Percentiles rank a stretch among this genome's conserved stretches.
phyloP scores from a whole-genome alignment of 2,797 vertebrate species.

The Toxotes lorentzi region DNA sequence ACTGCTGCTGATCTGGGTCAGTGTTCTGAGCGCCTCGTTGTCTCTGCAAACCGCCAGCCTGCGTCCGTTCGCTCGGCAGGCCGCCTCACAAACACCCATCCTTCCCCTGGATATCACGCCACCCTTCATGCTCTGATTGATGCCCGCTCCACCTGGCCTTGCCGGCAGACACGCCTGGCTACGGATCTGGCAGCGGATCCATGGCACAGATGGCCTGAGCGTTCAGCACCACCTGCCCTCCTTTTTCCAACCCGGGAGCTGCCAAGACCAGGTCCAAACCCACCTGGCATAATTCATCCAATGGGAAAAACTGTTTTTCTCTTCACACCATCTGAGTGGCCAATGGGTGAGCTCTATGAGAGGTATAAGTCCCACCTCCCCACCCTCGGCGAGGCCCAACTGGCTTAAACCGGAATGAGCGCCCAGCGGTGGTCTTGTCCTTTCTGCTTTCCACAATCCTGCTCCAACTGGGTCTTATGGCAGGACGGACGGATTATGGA shows the following conservation, averaged over 20 bases:
- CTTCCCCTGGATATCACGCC: constrained; percentile 57
- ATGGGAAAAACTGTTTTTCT: constrained; percentile 39
- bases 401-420: constrained; percentile 58
- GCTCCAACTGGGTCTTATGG: constrained; percentile 67
- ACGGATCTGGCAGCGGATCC: constrained; percentile 72
- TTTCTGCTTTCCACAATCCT: constrained; percentile 62
- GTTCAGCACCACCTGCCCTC: constrained; percentile 78
- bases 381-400: constrained; percentile 34
- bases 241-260: constrained; percentile 67
- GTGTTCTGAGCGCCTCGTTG: constrained; percentile 45
- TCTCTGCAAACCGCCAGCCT: constrained; percentile 34
- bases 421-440: constrained; percentile 68
- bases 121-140: constrained; percentile 80
- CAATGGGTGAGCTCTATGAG: constrained; percentile 38
- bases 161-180: constrained; percentile 44
- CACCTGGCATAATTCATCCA: constrained; percentile 64
- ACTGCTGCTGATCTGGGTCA: constrained; percentile 70
- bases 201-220: constrained; percentile 78
- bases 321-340: constrained; percentile 22
- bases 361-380: constrained; percentile 38
- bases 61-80: too few relatives aligned
- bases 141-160: constrained; percentile 71
- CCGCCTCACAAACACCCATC: constrained; percentile 34
- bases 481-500: constrained; percentile 33
- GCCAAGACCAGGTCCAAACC: constrained; percentile 63